Conservation (phyloP, 2,113 vertebrate species). For the Puma concolor region DNA sequence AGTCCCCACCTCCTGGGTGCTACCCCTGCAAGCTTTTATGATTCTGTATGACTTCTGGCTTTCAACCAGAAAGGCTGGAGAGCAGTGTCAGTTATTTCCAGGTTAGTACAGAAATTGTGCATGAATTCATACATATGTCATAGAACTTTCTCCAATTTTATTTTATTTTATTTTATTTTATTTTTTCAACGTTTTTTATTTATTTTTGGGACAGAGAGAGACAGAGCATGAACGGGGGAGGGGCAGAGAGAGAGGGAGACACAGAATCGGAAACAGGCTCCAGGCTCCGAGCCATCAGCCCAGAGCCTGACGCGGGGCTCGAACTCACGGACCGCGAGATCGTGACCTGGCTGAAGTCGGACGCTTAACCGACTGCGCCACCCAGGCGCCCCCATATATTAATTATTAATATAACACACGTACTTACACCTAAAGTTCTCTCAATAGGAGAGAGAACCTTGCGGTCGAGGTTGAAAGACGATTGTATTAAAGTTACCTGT, state of each 20-base stretch:
- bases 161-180: no score
- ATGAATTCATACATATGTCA: neutral
- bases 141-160: neutral
- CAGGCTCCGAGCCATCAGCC: no score
- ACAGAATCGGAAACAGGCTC: no score
- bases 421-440: neutral
- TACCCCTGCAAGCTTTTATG: neutral
- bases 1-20: neutral
- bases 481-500: neutral
- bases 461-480: neutral
- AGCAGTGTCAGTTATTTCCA: neutral
- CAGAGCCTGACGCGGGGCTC: no score
- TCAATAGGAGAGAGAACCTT: neutral
- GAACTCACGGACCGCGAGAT: no score
- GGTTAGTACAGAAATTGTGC: neutral
- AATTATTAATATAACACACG: neutral
- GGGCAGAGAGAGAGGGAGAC: no score
- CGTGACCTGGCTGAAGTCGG: no score
- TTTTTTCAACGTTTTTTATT: no score
- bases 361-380: no score
- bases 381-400: no score
- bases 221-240: no score
- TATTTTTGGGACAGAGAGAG: no score
- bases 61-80: neutral
- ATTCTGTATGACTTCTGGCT: neutral